A percentile compares a stretch with the other conserved stretches of the same genome.
These are phyloP conservation scores for Lacanobia wlatinum DNA, from an alignment of 2,888 invertebrate genomes.

Conservation along the genomic window DNA sequence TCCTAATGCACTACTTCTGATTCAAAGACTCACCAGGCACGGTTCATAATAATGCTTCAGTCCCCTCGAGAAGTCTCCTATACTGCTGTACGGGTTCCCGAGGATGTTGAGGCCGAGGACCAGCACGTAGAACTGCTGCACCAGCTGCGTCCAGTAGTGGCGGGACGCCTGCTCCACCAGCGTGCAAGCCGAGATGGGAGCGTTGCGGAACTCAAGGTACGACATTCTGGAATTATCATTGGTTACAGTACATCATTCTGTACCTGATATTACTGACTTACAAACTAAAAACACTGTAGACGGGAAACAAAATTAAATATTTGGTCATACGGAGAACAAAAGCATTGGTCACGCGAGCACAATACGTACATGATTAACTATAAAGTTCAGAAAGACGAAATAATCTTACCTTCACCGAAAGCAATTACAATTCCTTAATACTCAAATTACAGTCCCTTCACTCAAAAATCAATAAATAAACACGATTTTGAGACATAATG, in stretches of 20 bases:
- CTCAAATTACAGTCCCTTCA: background rate
- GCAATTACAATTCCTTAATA: conserved; percentile 6
- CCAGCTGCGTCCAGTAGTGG: conserved; percentile 93
- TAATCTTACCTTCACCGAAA: background rate
- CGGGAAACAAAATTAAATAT: too few species aligned
- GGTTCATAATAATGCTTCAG: conserved; percentile 92
- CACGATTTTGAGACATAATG: background rate
- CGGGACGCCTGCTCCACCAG: conserved; percentile 90
- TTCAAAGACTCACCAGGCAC: conserved; percentile 86
- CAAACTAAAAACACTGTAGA: too few species aligned
- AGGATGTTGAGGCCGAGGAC: conserved; percentile 95
- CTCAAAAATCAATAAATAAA: conserved; percentile 1
- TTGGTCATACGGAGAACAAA: background rate
- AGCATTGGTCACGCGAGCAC: background rate
- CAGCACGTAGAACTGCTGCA: conserved; percentile 95
- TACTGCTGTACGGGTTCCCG: conserved; percentile 94
- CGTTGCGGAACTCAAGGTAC: conserved; percentile 92
- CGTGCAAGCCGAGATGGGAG: conserved; percentile 87
- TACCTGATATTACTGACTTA: too few species aligned
- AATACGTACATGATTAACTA: too few species aligned
- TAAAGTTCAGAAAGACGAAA: background rate
- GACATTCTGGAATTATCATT: conserved; percentile 90
- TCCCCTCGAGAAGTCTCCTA: conserved; percentile 91
- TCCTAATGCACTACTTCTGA: too few species aligned
- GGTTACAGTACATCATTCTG: too few species aligned